Evolutionary conservation across 2,888 invertebrate genomes (phyloP).

Genomic region (Lasius fuliginosus): DNA sequence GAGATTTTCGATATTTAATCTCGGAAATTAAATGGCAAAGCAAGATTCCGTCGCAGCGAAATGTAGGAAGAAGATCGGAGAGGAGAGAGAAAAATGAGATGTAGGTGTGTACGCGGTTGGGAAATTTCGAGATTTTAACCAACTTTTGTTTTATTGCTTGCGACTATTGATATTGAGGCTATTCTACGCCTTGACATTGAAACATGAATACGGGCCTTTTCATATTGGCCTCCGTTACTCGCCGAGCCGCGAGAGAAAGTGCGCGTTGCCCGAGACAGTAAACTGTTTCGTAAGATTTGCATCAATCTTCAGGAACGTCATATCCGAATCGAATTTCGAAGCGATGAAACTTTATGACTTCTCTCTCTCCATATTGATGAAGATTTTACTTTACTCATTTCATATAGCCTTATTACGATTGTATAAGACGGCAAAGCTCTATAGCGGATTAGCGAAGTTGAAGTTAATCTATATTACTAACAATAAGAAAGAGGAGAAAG

Average conservation of each 20-base stretch:
- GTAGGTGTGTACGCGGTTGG: background rate
- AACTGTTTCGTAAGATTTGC: constrained; percentile 45
- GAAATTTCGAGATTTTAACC: background rate
- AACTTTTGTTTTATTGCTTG: background rate
- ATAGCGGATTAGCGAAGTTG: background rate
- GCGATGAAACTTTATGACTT: constrained; percentile 9
- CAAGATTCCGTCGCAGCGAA: background rate
- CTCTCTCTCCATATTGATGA: background rate
- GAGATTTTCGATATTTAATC: background rate
- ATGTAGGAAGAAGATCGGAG: background rate
- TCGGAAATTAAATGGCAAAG: background rate
- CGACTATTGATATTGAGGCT: background rate
- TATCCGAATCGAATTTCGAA: constrained; percentile 21
- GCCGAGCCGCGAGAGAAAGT: constrained; percentile 31
- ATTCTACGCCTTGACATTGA: constrained; percentile 50
- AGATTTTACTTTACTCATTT: constrained; percentile 12
- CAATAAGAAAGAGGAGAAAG: constrained; percentile 43
- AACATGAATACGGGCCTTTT: background rate
- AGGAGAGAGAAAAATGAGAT: background rate
- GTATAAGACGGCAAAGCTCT: background rate
- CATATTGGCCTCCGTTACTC: constrained; percentile 2
- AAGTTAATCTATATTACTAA: constrained; percentile 16
- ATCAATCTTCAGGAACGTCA: constrained; percentile 26
- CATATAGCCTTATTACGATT: background rate
- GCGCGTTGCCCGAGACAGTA: background rate